Conservation (phyloP, 2,888 invertebrate genomes). For the Stratiomys singularior region DNA sequence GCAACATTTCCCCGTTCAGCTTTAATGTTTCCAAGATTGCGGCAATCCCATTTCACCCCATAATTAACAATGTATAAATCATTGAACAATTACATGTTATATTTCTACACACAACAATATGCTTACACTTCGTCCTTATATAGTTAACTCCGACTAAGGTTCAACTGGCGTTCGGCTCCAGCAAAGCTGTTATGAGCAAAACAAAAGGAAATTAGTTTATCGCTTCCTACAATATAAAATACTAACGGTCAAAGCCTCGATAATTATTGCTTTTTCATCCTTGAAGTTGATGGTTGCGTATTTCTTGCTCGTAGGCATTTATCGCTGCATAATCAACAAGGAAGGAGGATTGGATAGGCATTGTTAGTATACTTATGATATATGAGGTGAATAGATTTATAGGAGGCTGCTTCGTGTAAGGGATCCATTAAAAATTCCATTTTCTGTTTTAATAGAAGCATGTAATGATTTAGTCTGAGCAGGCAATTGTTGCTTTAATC, state of each 20-base stretch:
- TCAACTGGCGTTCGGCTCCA: neutral
- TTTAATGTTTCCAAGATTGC: too few relatives aligned
- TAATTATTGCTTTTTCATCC: neutral
- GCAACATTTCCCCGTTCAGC: too few relatives aligned
- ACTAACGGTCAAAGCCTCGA: slow-evolving; percentile 4
- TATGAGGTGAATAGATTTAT: too few relatives aligned
- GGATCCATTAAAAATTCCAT: slow-evolving; percentile 3
- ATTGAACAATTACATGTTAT: slow-evolving; percentile 5
- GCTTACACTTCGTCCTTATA: neutral
- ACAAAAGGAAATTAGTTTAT: slow-evolving; percentile 18
- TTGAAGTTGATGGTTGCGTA: slow-evolving; percentile 9
- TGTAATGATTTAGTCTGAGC: too few relatives aligned
- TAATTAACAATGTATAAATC: neutral
- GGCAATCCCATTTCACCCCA: too few relatives aligned
- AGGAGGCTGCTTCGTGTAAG: neutral
- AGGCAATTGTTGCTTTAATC: too few relatives aligned
- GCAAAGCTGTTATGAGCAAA: neutral
- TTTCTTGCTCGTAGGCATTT: neutral
- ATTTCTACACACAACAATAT: neutral
- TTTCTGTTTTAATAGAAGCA: neutral
- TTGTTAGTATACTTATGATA: neutral
- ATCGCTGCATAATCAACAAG: slow-evolving; percentile 27
- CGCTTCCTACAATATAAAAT: neutral
- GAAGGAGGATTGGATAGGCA: neutral
- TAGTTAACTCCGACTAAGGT: neutral